Evolutionary conservation across 1,140 invertebrate genomes (phyloP), one percentile per base, ranked within the genome.

Genomic region (Tenebrio molitor): DNA sequence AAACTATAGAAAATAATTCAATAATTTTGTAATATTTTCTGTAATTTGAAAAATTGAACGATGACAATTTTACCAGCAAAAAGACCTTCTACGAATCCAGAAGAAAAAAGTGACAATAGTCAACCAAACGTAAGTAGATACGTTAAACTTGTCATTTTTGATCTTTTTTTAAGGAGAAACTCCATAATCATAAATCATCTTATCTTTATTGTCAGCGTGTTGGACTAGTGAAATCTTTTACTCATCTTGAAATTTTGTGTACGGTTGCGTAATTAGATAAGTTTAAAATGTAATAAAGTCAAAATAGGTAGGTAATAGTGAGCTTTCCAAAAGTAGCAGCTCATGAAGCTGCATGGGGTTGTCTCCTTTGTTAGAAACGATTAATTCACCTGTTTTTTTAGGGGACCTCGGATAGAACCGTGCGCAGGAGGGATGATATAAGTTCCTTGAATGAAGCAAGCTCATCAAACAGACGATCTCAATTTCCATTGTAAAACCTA

Each of bases 31-130:
- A 19, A 53, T 33, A 69, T 50, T 34, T 58, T 53, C 67, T 50
- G 21, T 69, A 50, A 17, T 33, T 69, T 50, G 42, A 65, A 41
- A 63, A 41, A 65, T 29, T 71, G 12, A 70, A 72, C 25, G 36
- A 83, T 83, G 81, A 83, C 81, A 44, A 83, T 83, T 74, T 75
- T 83, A 67, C 81, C 81, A 58, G 69, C 81, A 21, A 83, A 81
- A 42, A 73, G 79, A 66, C 72, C 79, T 15, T 76, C 79, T 19
- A 66, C 68, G 36, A 81, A 77, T 41, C 76, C 80, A 16, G 79
- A 80, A 46, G 81, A 82, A 74, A 78, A 72, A 66, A 82, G 78
- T 19, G 76, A 77, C 46, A 76, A 74, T 50, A 75, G 46, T 39
- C 69, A 76, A 36, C 76, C 79, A 73, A 80, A 76, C 74, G 79